These are phyloP conservation scores for Pycnonotus jocosus DNA, from an alignment of 2,113 vertebrate species.

Conservation along the genomic window DNA sequence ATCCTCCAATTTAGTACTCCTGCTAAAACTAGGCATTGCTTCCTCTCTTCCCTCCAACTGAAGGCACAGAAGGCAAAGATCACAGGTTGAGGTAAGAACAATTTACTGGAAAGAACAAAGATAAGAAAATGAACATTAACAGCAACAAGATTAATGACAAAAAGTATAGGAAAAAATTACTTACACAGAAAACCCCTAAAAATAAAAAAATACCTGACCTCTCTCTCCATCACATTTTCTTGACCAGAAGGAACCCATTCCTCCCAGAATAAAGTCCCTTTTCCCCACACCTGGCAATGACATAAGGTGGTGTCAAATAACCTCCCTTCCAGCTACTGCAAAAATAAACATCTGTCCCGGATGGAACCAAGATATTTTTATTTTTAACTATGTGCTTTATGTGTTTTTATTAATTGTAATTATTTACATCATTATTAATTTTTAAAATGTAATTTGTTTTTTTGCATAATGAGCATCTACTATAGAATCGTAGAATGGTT, in stretches of 20 bases:
- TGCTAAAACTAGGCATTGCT: background rate
- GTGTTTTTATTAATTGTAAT: background rate
- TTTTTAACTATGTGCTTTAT: background rate
- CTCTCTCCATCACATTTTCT: background rate
- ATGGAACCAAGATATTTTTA: background rate
- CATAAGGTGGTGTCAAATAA: background rate
- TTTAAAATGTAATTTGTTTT: background rate
- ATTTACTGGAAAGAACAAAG: background rate
- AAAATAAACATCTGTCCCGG: background rate
- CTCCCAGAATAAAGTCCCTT: background rate
- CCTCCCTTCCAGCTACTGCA: background rate
- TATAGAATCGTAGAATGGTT: background rate
- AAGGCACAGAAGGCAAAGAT: background rate
- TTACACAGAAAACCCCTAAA: background rate
- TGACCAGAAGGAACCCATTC: background rate
- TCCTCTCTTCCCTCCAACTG: background rate
- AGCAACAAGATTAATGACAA: background rate
- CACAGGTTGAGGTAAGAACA: background rate
- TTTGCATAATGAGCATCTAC: background rate
- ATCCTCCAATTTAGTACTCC: background rate
- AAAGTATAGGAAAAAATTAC: background rate
- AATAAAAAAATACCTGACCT: background rate
- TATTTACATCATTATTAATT: background rate
- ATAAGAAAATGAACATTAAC: background rate
- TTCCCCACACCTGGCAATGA: background rate